Conservation (phyloP, 2,888 invertebrate species). For the Conomelus anceps region DNA sequence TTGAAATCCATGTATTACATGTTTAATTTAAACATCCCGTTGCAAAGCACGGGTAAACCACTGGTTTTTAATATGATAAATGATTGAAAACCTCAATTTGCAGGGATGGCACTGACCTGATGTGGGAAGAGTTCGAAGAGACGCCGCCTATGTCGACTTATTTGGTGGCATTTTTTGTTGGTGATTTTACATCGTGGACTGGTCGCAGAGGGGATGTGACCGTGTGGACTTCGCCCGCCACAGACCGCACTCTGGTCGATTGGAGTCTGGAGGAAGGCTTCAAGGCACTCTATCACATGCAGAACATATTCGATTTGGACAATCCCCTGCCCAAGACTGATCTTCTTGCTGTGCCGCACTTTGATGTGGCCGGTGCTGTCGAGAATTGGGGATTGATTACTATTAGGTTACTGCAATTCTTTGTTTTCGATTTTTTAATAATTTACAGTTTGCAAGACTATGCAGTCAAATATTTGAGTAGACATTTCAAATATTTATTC, state of each 20-base stretch:
- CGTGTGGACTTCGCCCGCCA: not conserved
- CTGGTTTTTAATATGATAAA: too few species aligned
- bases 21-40: too few species aligned
- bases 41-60: too few species aligned
- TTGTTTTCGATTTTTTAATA: too few species aligned
- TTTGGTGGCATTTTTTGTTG: conserved; percentile 62
- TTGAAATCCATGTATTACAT: too few species aligned
- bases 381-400: not conserved
- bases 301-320: not conserved
- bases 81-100: not conserved
- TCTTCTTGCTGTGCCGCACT: not conserved
- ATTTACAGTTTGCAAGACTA: too few species aligned
- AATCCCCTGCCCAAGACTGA: not conserved
- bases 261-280: not conserved
- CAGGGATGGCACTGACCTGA: not conserved
- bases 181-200: not conserved
- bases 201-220: not conserved
- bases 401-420: not conserved
- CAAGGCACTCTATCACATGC: not conserved
- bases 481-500: too few species aligned
- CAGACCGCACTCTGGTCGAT: not conserved
- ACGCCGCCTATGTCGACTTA: conserved; percentile 90
- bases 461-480: too few species aligned
- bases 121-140: conserved; percentile 61
- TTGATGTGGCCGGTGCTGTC: not conserved